Percentiles rank a stretch among this genome's conserved stretches.
Conservation (phyloP, 2,888 invertebrate genomes). For the Chrysolina oricalcia region DNA sequence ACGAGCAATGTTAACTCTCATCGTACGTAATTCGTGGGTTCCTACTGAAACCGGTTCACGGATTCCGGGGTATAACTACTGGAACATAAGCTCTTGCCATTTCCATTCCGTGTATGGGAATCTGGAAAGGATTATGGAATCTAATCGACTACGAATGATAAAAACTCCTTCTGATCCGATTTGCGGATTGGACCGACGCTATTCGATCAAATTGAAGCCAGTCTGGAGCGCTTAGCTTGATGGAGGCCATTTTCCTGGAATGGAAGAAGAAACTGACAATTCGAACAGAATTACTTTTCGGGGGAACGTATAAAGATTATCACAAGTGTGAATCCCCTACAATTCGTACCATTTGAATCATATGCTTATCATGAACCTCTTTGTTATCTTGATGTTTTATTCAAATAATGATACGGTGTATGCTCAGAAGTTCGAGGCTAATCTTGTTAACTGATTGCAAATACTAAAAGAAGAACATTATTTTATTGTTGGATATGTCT, state of each 20-base stretch:
- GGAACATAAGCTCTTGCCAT: not conserved
- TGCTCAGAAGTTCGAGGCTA: too few relatives aligned
- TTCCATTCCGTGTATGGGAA: slow-evolving; percentile 1
- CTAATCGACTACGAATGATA: not conserved
- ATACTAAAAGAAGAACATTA: too few relatives aligned
- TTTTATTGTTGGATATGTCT: too few relatives aligned
- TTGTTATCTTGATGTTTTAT: too few relatives aligned
- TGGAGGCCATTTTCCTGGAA: not conserved
- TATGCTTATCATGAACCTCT: too few relatives aligned
- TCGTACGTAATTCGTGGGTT: not conserved
- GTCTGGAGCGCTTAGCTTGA: not conserved
- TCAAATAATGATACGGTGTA: too few relatives aligned
- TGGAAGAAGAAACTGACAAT: not conserved
- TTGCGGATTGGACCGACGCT: not conserved
- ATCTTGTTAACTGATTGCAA: too few relatives aligned
- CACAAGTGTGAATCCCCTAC: too few relatives aligned
- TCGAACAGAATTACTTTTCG: not conserved
- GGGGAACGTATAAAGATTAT: not conserved
- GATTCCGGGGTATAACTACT: not conserved
- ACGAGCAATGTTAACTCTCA: not conserved
- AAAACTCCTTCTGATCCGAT: not conserved
- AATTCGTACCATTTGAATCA: too few relatives aligned
- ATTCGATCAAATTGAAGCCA: not conserved
- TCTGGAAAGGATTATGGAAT: not conserved
- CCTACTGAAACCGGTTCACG: not conserved